Evolutionary conservation across 2,888 invertebrate genomes (phyloP).

Genomic region (Meliscaeva auricollis): DNA sequence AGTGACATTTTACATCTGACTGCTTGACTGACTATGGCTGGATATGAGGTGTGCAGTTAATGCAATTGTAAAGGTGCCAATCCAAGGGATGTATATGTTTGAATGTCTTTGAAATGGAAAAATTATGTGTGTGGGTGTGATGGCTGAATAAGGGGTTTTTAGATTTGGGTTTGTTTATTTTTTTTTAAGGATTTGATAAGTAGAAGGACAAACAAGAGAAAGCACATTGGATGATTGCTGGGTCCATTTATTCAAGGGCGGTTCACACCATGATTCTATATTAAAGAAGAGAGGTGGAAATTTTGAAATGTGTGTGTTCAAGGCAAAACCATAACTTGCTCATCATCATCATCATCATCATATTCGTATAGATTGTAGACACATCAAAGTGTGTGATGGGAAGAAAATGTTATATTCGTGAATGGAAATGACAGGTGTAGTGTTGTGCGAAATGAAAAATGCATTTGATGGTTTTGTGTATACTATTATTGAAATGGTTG

Average conservation of each 20-base stretch:
- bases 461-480: not conserved
- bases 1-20: constrained; percentile 43
- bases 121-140: not conserved
- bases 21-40: constrained; percentile 33
- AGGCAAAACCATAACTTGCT: constrained; percentile 19
- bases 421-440: constrained; percentile 33
- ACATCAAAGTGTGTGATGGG: constrained; percentile 29
- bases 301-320: constrained; percentile 22
- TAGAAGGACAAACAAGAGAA: constrained; percentile 45
- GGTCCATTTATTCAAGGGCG: constrained; percentile 56
- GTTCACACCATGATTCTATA: not conserved
- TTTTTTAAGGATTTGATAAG: constrained; percentile 31
- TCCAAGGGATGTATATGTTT: constrained; percentile 10
- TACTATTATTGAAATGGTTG: constrained; percentile 18
- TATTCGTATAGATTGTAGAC: not conserved
- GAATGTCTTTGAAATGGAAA: constrained; percentile 3
- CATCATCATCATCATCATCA: not conserved
- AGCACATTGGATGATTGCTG: constrained; percentile 29
- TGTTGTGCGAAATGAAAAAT: constrained; percentile 29
- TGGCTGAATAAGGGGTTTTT: constrained; percentile 24
- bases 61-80: constrained; percentile 27
- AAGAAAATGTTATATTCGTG: constrained; percentile 18
- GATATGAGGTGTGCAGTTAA: constrained; percentile 14
- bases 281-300: constrained; percentile 18
- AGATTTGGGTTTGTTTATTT: constrained; percentile 37